Conservation (phyloP, 2,888 invertebrate genomes). For the Epinotia nisella region DNA sequence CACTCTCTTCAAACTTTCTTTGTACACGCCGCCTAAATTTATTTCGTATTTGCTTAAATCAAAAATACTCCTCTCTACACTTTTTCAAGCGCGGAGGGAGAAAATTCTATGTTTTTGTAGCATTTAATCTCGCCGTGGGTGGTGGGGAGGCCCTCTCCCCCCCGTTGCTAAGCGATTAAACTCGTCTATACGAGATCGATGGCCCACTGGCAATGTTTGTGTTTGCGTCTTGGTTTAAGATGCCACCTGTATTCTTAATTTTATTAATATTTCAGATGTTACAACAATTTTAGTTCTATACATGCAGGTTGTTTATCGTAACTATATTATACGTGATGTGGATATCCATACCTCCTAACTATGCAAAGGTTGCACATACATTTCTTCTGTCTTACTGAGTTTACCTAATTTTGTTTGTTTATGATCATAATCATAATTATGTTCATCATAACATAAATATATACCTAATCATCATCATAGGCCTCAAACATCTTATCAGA, state of each 20-base stretch:
- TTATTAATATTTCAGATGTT: not conserved
- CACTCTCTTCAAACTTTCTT: conserved; percentile 16
- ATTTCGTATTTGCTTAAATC: conserved; percentile 35
- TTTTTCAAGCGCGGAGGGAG: conserved; percentile 46
- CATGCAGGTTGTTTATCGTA: too few species aligned
- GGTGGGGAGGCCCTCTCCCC: conserved; percentile 47
- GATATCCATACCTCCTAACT: too few species aligned
- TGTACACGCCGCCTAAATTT: conserved; percentile 6
- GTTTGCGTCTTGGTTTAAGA: conserved; percentile 33
- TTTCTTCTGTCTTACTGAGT: too few species aligned
- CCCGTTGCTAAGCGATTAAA: conserved; percentile 67
- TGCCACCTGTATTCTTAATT: conserved; percentile 16
- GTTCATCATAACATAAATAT: too few species aligned
- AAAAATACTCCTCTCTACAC: conserved; percentile 35
- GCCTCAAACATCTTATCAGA: too few species aligned
- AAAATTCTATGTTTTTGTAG: conserved; percentile 59
- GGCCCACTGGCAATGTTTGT: conserved; percentile 40
- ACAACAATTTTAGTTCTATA: too few species aligned
- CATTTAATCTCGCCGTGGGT: conserved; percentile 64
- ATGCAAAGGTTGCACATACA: too few species aligned
- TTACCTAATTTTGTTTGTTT: too few species aligned
- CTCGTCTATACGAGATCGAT: conserved; percentile 55
- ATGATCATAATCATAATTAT: too few species aligned
- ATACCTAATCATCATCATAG: too few species aligned
- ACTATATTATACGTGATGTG: too few species aligned